Conservation (phyloP, 2,797 vertebrate genomes). For the Kryptolebias ocellatus region DNA sequence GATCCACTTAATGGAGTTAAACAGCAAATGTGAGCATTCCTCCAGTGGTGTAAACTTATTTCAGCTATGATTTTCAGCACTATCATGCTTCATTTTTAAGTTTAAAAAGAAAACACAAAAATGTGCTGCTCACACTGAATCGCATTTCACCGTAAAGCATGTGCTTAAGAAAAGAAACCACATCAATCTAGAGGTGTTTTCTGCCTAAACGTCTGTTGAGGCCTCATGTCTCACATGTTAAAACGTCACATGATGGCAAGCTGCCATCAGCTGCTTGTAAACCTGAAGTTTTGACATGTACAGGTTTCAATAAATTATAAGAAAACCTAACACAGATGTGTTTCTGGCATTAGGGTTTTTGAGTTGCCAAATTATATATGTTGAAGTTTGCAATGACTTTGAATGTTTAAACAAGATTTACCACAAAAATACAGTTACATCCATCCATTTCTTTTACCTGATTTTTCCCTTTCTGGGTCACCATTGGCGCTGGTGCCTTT, state of each 20-base stretch:
- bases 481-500: too few species aligned
- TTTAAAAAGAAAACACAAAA: neutral
- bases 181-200: conserved; percentile 9
- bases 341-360: conserved; percentile 43
- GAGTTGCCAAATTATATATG: conserved; percentile 50
- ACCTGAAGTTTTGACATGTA: conserved; percentile 34
- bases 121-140: neutral
- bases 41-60: conserved; percentile 5
- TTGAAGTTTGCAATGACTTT: conserved; percentile 58
- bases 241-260: conserved; percentile 20
- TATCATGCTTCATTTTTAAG: neutral
- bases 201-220: conserved; percentile 7
- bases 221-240: conserved; percentile 5
- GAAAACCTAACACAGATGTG: conserved; percentile 55
- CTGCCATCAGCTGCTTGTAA: conserved; percentile 37
- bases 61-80: neutral
- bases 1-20: too few species aligned
- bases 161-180: conserved; percentile 2
- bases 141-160: conserved; percentile 9
- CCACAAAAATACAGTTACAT: conserved; percentile 41
- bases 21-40: neutral
- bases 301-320: conserved; percentile 44
- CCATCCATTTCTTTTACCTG: conserved; percentile 46
- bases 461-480: too few species aligned
- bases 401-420: conserved; percentile 53